Evolutionary conservation across 2,888 invertebrate species (phyloP), one percentile per base, ranked within the genome.

Genomic region (Cerceris rybyensis): DNA sequence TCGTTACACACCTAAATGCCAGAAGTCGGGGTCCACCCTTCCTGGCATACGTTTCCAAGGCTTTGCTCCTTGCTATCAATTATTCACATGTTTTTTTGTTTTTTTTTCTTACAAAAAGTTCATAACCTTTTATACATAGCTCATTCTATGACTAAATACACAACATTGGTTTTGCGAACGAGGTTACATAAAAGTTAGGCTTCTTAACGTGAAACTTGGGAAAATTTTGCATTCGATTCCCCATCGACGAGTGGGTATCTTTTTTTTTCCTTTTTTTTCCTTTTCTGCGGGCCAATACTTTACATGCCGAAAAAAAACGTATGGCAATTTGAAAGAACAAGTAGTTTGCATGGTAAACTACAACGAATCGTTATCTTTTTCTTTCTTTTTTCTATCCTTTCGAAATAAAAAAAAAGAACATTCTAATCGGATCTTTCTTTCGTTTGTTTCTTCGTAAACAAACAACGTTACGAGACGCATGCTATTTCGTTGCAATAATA

Each of bases 11-110:
- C 13, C 17, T 78, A 69, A 55, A 41, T 79, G 73, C 80, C 78
- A 77, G 28, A 13, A 69, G 60, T 72, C n/a, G 84, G 85, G 88
- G 69, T 88, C 87, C 79, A 87, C 86, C 86, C 86, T 82, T 76
- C 74, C 72, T 85, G 86, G 81, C 84, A 80, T 64, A 67, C 17
- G 60, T 57, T 69, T 75, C 43, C 66, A 66, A 76, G 61, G 64
- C 73, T 70, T 70, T 54, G 50, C 65, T 69, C 74, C 69, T 80
- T 63, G 58, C 70, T 65, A 83, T 74, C 64, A 63, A 75, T 78
- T 86, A 83, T 85, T 82, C 76, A 82, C 77, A 79, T 82, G 57
- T 71, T 82, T 28, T 28, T 28, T 28, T 28, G 28, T 28, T 28
- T 28, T 28, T 28, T 28, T 28, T 66, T 75, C 69, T 63, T 63